A percentile compares a stretch with the other conserved stretches of the same genome.
Evolutionary conservation across 1,140 invertebrate genomes (phyloP).

Genomic region (Chymomyza costata): DNA sequence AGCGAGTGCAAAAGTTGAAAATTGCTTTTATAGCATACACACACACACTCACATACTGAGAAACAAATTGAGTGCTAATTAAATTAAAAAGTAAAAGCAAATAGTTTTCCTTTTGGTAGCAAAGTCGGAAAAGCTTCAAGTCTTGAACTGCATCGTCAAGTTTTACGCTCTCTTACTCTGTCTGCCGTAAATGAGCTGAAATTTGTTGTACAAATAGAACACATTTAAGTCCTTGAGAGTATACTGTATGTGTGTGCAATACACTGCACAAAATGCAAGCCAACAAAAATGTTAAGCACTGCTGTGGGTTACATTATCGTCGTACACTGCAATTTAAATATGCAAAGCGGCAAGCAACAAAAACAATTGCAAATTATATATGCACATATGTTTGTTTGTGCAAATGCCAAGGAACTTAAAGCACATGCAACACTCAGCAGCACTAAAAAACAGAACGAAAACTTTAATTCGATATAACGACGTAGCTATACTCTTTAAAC

Average conservation of each 20-base stretch:
- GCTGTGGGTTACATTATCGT: not conserved
- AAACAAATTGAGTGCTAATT: slow-evolving; percentile 53
- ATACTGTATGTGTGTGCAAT: not conserved
- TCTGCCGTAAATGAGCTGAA: slow-evolving; percentile 62
- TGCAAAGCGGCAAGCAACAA: slow-evolving; percentile 49
- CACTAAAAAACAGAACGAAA: slow-evolving; percentile 9
- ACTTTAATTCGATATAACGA: too few species aligned
- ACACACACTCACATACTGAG: slow-evolving; percentile 17
- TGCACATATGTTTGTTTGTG: slow-evolving; percentile 67
- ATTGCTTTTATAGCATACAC: slow-evolving; percentile 38
- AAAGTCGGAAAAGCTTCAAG: slow-evolving; percentile 39
- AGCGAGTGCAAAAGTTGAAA: slow-evolving; percentile 38
- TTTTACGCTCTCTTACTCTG: slow-evolving; percentile 15
- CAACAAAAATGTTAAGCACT: not conserved
- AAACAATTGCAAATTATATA: slow-evolving; percentile 65
- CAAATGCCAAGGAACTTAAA: slow-evolving; percentile 46
- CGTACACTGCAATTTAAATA: slow-evolving; percentile 10
- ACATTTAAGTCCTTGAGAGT: slow-evolving; percentile 2
- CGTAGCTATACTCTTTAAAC: too few species aligned
- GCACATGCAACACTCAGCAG: slow-evolving; percentile 11
- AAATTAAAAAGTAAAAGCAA: slow-evolving; percentile 60
- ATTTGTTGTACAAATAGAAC: slow-evolving; percentile 60
- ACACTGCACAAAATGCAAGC: slow-evolving; percentile 21
- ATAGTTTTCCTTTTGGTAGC: slow-evolving; percentile 49
- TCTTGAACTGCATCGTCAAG: slow-evolving; percentile 13